Conservation (phyloP, 2,888 invertebrate genomes). For the Tinea pellionella region DNA sequence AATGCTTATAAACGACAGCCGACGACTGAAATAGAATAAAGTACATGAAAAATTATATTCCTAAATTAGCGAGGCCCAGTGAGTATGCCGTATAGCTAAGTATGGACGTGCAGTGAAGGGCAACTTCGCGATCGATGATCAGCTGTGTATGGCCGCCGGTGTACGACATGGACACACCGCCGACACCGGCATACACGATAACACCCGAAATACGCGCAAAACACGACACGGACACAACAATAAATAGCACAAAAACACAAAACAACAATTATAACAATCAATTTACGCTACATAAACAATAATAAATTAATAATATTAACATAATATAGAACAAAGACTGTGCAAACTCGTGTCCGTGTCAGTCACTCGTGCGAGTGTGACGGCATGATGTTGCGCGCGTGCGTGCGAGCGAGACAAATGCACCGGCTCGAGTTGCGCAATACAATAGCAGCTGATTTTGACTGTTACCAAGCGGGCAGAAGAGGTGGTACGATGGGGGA, state of each 20-base stretch:
- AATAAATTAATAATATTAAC: background rate
- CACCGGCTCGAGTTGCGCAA: constrained; percentile 17
- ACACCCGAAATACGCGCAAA: background rate
- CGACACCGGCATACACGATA: background rate
- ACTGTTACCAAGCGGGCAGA: constrained; percentile 24
- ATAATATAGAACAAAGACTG: constrained; percentile 7
- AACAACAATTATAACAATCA: background rate
- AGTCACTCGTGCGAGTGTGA: constrained; percentile 10
- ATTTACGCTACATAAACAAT: too few species aligned
- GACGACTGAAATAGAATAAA: too few species aligned
- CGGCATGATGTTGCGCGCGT: constrained; percentile 11
- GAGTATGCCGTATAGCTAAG: background rate
- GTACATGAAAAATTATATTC: background rate
- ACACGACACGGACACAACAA: background rate
- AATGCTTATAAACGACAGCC: too few species aligned
- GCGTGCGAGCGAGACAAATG: constrained; percentile 14
- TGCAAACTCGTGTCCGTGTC: constrained; percentile 4
- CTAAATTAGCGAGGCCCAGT: background rate
- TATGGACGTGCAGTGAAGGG: background rate
- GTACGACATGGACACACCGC: background rate
- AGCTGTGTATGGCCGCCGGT: background rate
- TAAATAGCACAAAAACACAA: background rate
- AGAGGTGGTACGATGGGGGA: background rate
- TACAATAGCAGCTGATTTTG: constrained; percentile 23
- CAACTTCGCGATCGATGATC: background rate